Evolutionary conservation across 2,888 invertebrate genomes (phyloP), one percentile per base, ranked within the genome.

Genomic region (Drosophila mimica): DNA sequence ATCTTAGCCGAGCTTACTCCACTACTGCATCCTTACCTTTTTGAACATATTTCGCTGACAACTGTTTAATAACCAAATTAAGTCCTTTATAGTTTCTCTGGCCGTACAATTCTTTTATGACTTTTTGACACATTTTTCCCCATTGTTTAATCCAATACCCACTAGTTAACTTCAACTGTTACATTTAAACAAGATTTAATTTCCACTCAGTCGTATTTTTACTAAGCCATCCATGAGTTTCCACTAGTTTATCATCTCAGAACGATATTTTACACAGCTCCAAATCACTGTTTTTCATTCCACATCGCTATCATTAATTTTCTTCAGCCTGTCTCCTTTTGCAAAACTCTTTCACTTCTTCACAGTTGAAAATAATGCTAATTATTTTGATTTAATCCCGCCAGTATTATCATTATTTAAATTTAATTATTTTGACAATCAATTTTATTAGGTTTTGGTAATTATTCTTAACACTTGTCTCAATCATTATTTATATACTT

Each of bases 371-470:
- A 70, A n/a, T 33, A 5, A 28, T 4, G n/a, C 4, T 40, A 31
- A 46, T 52, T 66, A 43, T 28, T 48, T 4, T 20, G 15, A 20
- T 30, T n/a, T 38, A 11, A 33, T 31, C 25, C n/a, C n/a, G 11
- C 5, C 13, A 9, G 11, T 17, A 64, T 46, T 9, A 20, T 48
- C 25, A 57, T 40, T 25, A 46, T 15, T 15, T 25, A 4, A 46
- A 38, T 52, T 56, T 17, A 31, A 38, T 25, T 28, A 28, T 8
- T 46, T 8, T 25, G 8, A 38, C 59, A 48, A 52, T 30, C 33
- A 68, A 60, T 61, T 61, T 34, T 36, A 71, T 61, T 58, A 48
- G 34, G 30, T 17, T 54, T 33, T 8, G 7, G 13, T n/a, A 17
- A 51, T 65, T 57, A 36, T 58, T 53, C 30, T 46, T 33, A 54